phyloP scores from a whole-genome alignment of 1,140 invertebrate genomes.

The Hyposmocoma kahamanoa region DNA sequence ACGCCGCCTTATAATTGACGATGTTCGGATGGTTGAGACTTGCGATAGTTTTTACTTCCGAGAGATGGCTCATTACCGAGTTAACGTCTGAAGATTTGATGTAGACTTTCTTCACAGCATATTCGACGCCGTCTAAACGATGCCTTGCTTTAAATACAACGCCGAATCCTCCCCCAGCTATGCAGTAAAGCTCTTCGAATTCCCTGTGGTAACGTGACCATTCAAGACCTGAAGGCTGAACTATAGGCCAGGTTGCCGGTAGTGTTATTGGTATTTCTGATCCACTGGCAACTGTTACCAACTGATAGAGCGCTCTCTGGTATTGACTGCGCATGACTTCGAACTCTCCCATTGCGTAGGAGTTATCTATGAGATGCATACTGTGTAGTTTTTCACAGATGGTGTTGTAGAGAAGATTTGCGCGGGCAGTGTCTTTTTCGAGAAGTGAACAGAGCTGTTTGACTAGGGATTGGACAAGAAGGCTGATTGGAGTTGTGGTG shows the following conservation, averaged over 20 bases:
- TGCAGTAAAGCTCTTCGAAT: constrained; percentile 82
- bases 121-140: constrained; percentile 82
- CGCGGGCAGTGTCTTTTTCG: constrained; percentile 74
- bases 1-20: constrained; percentile 88
- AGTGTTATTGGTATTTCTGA: constrained; percentile 65
- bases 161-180: constrained; percentile 86
- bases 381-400: constrained; percentile 78
- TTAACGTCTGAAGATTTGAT: constrained; percentile 77
- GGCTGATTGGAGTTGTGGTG: constrained; percentile 73
- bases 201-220: constrained; percentile 83
- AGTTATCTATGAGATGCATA: constrained; percentile 80
- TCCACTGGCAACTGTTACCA: constrained; percentile 74
- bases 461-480: constrained; percentile 78
- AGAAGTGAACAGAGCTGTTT: constrained; percentile 77
- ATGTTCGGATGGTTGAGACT: constrained; percentile 87
- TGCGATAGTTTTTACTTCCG: constrained; percentile 87
- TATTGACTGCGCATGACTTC: constrained; percentile 79
- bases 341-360: constrained; percentile 78
- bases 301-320: constrained; percentile 76
- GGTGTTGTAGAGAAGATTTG: constrained; percentile 75
- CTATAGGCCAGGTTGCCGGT: constrained; percentile 63
- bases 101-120: constrained; percentile 88
- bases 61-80: constrained; percentile 76
- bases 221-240: constrained; percentile 54
- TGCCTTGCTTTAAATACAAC: constrained; percentile 76